Conservation (phyloP, 2,113 vertebrate species). For the Chroicocephalus ridibundus region DNA sequence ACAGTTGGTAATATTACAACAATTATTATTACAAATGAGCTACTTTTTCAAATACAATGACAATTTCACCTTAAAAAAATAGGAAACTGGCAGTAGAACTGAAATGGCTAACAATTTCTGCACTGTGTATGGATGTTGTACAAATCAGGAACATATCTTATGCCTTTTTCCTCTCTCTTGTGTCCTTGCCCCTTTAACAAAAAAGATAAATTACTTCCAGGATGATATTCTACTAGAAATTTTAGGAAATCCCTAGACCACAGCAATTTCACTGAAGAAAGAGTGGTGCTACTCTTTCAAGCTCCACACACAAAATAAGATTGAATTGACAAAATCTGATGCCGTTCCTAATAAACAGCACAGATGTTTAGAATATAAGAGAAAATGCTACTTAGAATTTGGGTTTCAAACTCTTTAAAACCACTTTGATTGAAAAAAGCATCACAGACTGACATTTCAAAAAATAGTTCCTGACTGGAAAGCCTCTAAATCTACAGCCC, state of each 20-base stretch:
- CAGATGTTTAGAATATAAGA: slow-evolving; percentile 6
- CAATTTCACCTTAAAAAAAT: background rate
- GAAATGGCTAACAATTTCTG: background rate
- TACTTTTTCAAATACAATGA: background rate
- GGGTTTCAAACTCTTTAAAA: background rate
- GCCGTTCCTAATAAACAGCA: background rate
- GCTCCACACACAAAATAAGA: background rate
- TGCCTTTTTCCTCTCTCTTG: background rate
- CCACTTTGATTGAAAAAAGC: background rate
- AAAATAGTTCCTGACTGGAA: background rate
- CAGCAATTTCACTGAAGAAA: background rate
- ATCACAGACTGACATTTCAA: background rate
- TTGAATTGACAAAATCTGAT: background rate
- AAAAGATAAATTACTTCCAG: background rate
- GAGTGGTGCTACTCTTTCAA: background rate
- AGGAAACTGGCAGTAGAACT: background rate
- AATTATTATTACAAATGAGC: background rate
- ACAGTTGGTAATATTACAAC: background rate
- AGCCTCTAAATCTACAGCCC: background rate
- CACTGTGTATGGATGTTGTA: background rate
- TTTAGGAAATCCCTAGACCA: background rate
- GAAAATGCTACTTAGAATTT: background rate
- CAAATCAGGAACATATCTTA: background rate
- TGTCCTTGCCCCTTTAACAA: background rate
- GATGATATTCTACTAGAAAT: background rate